Base-by-base conservation (phyloP, 2,797 vertebrate genomes). In the Synanceia verrucosa region DNA sequence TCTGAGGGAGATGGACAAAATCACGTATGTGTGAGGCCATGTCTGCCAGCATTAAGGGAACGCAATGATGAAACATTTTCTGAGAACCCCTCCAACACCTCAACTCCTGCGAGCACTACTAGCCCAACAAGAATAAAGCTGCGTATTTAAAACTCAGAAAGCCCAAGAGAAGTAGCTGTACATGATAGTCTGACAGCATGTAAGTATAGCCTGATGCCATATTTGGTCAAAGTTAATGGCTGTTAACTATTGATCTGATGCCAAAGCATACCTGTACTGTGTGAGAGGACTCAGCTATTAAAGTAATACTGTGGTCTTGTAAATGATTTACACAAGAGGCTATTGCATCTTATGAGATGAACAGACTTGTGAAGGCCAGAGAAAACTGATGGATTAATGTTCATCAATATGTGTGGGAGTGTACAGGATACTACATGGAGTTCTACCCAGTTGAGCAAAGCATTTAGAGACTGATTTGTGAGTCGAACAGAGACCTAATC, bases 191-290 rank as follows among this genome's bases (percentile, higher is more conserved):
- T 39, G 19, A 63, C 16, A n/a, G 44, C 50, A 43, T 41, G 8
- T 60, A 77, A 60, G 39, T 63, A 65, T 58, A 76, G 51, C 55
- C 56, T 6, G 19, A 21, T 76, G 46, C 71, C 24, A 23, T 73
- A 77, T 83, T 85, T 81, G 80, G 71, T 70, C 4, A 43, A 70
- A 66, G 66, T 73, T 85, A 86, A 87, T 88, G 78, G 82, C 55
- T 81, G 9, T 43, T 43, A 84, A 76, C 58, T 64, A 88, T 88
- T 88, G 86, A 90, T 87, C 81, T 74, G 48, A 51, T 23, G 56
- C 75, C 70, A 82, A 69, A 77, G 57, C 44, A n/a, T 7, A 13
- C 1, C n/a, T 65, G 76, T 58, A 62, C 29, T 73, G 23, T 55
- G 48, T 46, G 23, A 56, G 37, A 70, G 23, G 11, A 58, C 70